These are phyloP conservation scores for Leptodactylus fallax DNA, from an alignment of 2,797 vertebrate genomes.

Conservation along the genomic window DNA sequence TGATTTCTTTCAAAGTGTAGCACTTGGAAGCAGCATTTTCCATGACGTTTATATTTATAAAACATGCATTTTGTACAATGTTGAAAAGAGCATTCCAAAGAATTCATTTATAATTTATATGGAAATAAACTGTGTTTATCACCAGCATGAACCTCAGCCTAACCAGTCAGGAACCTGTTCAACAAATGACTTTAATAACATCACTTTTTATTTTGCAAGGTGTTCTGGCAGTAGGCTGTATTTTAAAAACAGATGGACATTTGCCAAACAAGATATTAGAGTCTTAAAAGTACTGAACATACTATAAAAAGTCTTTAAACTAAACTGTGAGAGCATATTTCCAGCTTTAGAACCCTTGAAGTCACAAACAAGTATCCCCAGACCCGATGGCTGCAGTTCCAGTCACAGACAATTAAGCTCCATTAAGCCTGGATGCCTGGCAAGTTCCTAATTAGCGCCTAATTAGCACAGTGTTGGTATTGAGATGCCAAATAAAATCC, in stretches of 20 bases:
- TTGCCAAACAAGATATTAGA: slow-evolving; percentile 28
- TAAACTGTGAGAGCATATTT: slow-evolving; percentile 12
- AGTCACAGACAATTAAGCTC: slow-evolving; percentile 18
- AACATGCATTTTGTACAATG: slow-evolving; percentile 6
- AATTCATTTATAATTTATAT: slow-evolving; percentile 39
- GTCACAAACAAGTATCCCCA: background rate
- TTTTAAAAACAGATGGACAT: slow-evolving; percentile 15
- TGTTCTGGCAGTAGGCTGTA: slow-evolving; percentile 27
- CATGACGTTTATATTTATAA: slow-evolving; percentile 8
- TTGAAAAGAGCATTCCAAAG: background rate
- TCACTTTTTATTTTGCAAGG: slow-evolving; percentile 30
- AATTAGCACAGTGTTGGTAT: slow-evolving; percentile 37
- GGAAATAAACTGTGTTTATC: slow-evolving; percentile 33
- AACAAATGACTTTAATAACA: slow-evolving; percentile 52
- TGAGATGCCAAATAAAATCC: background rate
- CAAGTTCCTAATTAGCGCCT: slow-evolving; percentile 28
- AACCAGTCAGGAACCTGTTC: slow-evolving; percentile 14
- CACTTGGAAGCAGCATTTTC: slow-evolving; percentile 21
- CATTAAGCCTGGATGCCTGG: background rate
- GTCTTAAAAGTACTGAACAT: slow-evolving; percentile 1
- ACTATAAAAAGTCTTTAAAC: slow-evolving; percentile 18
- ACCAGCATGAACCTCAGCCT: background rate
- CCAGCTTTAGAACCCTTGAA: background rate
- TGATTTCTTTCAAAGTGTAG: slow-evolving; percentile 13
- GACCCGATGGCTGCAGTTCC: background rate